Evolutionary conservation across 2,797 vertebrate genomes (phyloP).

Genomic region (Ciconia nigra): DNA sequence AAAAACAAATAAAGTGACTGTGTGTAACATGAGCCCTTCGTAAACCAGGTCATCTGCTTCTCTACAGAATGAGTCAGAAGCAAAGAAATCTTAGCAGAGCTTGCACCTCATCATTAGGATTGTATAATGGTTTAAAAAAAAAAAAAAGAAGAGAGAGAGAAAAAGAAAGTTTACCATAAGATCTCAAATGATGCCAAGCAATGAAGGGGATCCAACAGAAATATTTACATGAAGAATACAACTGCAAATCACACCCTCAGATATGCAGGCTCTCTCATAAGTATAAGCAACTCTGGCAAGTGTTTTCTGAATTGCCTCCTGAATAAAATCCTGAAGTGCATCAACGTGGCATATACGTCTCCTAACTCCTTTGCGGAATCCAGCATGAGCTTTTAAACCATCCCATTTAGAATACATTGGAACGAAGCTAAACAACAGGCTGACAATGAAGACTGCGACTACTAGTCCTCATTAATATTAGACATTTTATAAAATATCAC

Average conservation of each 20-base stretch:
- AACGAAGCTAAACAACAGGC: not conserved
- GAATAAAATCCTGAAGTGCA: not conserved
- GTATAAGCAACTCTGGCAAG: not conserved
- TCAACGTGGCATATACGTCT: not conserved
- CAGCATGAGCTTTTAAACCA: not conserved
- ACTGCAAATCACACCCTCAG: not conserved
- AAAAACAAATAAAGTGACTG: not conserved
- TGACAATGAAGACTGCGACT: not conserved
- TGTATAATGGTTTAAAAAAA: not conserved
- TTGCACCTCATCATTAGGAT: not conserved
- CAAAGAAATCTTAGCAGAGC: not conserved
- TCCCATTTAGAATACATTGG: not conserved
- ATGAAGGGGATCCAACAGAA: not conserved
- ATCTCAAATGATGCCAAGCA: not conserved
- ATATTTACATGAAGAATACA: not conserved
- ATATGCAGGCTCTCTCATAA: not conserved
- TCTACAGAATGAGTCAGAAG: not conserved
- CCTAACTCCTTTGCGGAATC: not conserved
- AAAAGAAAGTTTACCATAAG: not conserved
- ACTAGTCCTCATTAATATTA: not conserved
- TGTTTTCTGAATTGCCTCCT: not conserved
- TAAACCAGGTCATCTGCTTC: not conserved
- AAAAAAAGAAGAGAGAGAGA: not conserved
- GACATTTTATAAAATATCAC: not conserved
- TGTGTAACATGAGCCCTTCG: rapidly evolving